These are phyloP conservation scores for Sericinus montela DNA, from an alignment of 2,888 invertebrate genomes.

Conservation along the genomic window DNA sequence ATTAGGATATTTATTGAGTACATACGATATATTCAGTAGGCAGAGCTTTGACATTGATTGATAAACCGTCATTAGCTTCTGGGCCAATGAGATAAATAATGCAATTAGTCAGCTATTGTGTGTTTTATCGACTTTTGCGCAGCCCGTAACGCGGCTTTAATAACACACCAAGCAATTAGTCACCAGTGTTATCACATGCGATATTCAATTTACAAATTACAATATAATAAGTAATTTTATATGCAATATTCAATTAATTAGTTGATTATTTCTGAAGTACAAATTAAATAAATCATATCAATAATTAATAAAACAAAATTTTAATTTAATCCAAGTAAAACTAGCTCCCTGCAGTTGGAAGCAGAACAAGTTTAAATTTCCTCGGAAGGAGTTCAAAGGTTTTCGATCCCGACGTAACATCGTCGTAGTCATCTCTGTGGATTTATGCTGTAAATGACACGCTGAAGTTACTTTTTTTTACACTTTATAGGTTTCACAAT, in stretches of 20 bases:
- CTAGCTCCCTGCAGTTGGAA: not conserved
- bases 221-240: no score
- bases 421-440: not conserved
- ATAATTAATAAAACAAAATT: no score
- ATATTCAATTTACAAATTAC: no score
- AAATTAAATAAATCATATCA: no score
- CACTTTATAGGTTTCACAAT: no score
- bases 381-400: not conserved
- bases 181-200: no score
- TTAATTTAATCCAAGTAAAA: no score
- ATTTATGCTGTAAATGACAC: not conserved
- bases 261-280: no score
- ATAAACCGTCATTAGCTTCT: not conserved
- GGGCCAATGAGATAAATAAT: not conserved
- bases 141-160: not conserved
- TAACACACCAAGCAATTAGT: not conserved
- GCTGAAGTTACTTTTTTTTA: not conserved
- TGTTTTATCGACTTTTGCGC: not conserved
- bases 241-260: no score
- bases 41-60: not conserved
- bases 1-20: no score
- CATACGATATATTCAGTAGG: not conserved
- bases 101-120: constrained; percentile 2
- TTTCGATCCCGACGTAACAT: not conserved
- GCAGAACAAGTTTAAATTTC: not conserved